Base-by-base conservation (phyloP, 1,140 invertebrate species). In the Eueides isabella region DNA sequence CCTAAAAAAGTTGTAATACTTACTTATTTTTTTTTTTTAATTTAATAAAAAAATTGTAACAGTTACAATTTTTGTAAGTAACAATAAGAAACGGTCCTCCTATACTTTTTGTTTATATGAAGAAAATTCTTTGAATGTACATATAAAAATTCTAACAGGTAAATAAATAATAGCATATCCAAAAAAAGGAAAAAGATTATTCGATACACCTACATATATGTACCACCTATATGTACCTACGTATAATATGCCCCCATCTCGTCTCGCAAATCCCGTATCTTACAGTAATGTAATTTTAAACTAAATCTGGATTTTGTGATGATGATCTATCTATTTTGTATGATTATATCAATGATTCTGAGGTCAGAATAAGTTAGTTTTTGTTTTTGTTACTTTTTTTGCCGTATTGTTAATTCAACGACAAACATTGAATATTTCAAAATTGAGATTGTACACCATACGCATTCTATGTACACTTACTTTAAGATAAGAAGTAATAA, bases 401-500 rank as follows among this genome's bases (percentile, higher is more conserved):
- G 64, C 64, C 65, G 61, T 79, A 79, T 66, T 68, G 70, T 74
- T 81, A 75, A 16, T 38, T 73, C 73, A 79, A 75, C 68, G 77
- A 79, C 73, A 77, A 75, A 61, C 74, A 71, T 74, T 65, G 62
- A 74, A 77, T 78, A 74, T 74, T 68, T 71, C 69, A 74, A 74
- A 29, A 63, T 74, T 76, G 67, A 28, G 68, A 74, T 68, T 76
- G 44, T 74, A 71, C 72, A 63, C 75, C 4, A 19, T 44, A 16
- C 41, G n/a, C 19, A 11, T 26, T 55, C 3, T 55, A 55, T 26
- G 23, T 55, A 55, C 48, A 55, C 48, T 23, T 55, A 55, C 7
- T 55, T 55, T 55, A 38, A 55, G 65, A 61, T 81, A 81, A 76
- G 71, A 71, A 75, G 79, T 77, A 80, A 79, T 75, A 74, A 70